A percentile compares a stretch with the other conserved stretches of the same genome.
phyloP scores from a whole-genome alignment of 1,140 invertebrate species.

The Cydia fagiglandana region DNA sequence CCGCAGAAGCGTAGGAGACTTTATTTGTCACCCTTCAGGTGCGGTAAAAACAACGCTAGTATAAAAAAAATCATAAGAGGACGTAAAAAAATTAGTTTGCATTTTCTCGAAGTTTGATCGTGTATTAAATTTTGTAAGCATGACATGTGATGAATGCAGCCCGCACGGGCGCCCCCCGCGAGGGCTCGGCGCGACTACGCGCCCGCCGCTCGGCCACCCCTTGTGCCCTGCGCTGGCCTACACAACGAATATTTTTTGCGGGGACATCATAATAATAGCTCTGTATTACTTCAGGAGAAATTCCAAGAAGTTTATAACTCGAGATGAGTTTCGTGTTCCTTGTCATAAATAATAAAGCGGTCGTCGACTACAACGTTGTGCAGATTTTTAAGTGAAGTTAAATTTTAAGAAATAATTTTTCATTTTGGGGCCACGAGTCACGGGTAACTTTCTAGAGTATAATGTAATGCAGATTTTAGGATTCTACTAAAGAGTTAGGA shows the following conservation, averaged over 20 bases:
- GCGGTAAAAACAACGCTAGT: too few relatives aligned
- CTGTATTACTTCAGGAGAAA: conserved; percentile 79
- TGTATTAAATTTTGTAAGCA: neutral
- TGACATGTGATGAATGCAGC: neutral
- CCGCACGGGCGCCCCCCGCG: neutral
- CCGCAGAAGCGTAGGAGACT: too few relatives aligned
- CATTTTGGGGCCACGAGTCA: conserved; percentile 62
- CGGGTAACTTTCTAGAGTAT: conserved; percentile 63
- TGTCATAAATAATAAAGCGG: conserved; percentile 79
- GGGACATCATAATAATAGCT: conserved; percentile 79
- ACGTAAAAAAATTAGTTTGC: neutral
- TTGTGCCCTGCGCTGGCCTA: conserved; percentile 56
- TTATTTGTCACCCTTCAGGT: too few relatives aligned
- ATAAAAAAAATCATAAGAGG: too few relatives aligned
- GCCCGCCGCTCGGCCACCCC: conserved; percentile 38
- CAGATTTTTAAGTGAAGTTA: conserved; percentile 78
- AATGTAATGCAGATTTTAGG: conserved; percentile 59
- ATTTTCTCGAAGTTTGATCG: neutral
- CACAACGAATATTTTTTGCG: conserved; percentile 74
- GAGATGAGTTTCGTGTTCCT: conserved; percentile 79
- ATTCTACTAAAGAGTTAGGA: conserved; percentile 9
- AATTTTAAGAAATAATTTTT: conserved; percentile 75
- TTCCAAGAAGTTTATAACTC: conserved; percentile 80
- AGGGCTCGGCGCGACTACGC: neutral
- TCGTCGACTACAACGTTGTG: conserved; percentile 76